Percentiles rank a stretch among this genome's conserved stretches.
phyloP scores from a whole-genome alignment of 2,113 vertebrate genomes.

The Ceyx margarethae region DNA sequence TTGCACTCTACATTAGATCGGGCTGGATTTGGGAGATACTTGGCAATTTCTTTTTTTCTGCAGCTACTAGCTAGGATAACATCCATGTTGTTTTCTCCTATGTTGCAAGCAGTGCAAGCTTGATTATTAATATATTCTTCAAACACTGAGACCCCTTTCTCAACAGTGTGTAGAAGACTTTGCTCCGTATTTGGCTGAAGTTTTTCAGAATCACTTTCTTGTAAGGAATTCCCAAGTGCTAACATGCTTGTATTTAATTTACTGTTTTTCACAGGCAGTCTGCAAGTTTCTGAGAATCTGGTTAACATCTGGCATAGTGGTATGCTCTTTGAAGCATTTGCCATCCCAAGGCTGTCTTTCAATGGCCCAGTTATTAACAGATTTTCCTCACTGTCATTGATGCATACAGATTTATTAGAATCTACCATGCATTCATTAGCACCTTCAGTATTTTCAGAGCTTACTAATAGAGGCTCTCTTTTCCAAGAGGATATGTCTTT shows the following conservation, averaged over 20 bases:
- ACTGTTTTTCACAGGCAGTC: neutral
- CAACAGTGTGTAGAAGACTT: neutral
- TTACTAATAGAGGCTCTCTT: neutral
- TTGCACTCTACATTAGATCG: neutral
- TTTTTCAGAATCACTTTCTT: slow-evolving; percentile 9
- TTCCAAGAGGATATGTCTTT: neutral
- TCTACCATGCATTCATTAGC: neutral
- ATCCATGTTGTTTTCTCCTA: neutral
- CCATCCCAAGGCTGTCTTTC: neutral
- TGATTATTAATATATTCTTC: neutral
- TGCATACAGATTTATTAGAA: neutral
- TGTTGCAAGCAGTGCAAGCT: neutral
- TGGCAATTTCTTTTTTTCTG: neutral
- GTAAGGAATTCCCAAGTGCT: neutral
- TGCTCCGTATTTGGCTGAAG: neutral
- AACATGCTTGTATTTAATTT: slow-evolving; percentile 12
- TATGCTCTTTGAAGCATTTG: neutral
- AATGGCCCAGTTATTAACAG: neutral
- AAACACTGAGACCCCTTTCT: neutral
- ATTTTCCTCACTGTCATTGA: neutral
- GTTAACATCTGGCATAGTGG: slow-evolving; percentile 14
- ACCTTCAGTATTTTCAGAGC: neutral
- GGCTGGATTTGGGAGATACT: slow-evolving; percentile 31
- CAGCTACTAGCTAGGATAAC: neutral
- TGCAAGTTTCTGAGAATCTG: slow-evolving; percentile 31